Percentiles rank a stretch among this genome's conserved stretches.
Evolutionary conservation across 2,797 vertebrate species (phyloP).

Genomic region (Sebastes itinus): DNA sequence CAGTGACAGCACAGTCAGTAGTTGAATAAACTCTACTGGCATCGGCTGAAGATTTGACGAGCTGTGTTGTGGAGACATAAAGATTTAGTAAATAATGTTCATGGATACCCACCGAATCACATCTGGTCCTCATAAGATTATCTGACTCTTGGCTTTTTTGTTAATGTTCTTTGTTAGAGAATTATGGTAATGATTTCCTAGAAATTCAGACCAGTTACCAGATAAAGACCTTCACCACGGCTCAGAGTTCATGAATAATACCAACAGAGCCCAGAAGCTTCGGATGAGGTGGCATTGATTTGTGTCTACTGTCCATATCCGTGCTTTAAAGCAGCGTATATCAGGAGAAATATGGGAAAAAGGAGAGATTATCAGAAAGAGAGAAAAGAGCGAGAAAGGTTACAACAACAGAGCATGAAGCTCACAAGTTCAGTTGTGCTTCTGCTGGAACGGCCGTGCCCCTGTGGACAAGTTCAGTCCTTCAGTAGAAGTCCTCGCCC

Average conservation of each 20-base stretch:
- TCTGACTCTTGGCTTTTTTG: constrained; percentile 61
- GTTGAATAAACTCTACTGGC: constrained; percentile 50
- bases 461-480: constrained; percentile 81
- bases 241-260: constrained; percentile 44
- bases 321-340: not conserved
- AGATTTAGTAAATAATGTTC: constrained; percentile 62
- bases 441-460: constrained; percentile 81
- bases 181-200: constrained; percentile 77
- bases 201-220: constrained; percentile 63
- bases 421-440: constrained; percentile 81
- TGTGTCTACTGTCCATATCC: constrained; percentile 7
- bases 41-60: constrained; percentile 17
- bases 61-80: constrained; percentile 55
- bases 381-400: constrained; percentile 71
- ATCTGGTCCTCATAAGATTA: constrained; percentile 74
- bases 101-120: constrained; percentile 61
- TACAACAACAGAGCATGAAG: constrained; percentile 80
- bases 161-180: constrained; percentile 68
- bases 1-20: constrained; percentile 17
- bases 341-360: constrained; percentile 24
- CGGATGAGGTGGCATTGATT: constrained; percentile 38
- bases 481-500: constrained; percentile 78
- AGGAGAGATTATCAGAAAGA: constrained; percentile 48
- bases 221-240: constrained; percentile 63
- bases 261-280: constrained; percentile 35